phyloP scores from a whole-genome alignment of 2,888 invertebrate species.

The Pyrocoelia pectoralis region DNA sequence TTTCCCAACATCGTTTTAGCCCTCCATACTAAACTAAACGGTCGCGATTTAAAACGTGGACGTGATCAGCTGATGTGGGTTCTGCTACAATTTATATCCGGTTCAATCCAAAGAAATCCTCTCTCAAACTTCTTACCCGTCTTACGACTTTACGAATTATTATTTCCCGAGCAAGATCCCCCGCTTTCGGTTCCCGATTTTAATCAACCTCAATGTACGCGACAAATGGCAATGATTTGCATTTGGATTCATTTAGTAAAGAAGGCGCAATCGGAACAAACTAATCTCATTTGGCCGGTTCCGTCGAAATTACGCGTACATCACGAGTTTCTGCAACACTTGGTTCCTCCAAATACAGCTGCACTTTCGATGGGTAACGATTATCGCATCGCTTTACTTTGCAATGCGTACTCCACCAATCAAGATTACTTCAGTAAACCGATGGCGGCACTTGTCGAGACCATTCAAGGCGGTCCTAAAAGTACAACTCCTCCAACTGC shows the following conservation, averaged over 20 bases:
- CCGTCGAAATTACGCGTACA: constrained; percentile 54
- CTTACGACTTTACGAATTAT: constrained; percentile 86
- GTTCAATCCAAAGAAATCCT: constrained; percentile 94
- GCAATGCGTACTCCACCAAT: constrained; percentile 95
- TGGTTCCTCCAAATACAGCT: constrained; percentile 72
- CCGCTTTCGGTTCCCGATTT: constrained; percentile 90
- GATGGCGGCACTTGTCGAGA: constrained; percentile 91
- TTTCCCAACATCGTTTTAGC: constrained; percentile 93
- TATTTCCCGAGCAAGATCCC: constrained; percentile 93
- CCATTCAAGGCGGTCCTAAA: constrained; percentile 66
- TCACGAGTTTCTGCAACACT: constrained; percentile 83
- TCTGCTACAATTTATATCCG: constrained; percentile 94
- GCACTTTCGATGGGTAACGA: constrained; percentile 83
- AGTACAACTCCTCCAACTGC: constrained; percentile 71
- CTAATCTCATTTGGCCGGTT: constrained; percentile 62
- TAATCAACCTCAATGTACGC: constrained; percentile 83
- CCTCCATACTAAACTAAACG: constrained; percentile 73
- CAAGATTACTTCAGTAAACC: constrained; percentile 90
- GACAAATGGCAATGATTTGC: constrained; percentile 93
- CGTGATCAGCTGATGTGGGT: constrained; percentile 99
- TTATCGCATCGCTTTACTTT: constrained; percentile 89
- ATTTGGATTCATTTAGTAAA: constrained; percentile 97
- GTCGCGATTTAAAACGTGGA: constrained; percentile 83
- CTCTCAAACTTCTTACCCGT: constrained; percentile 89
- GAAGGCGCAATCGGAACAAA: constrained; percentile 89